Evolutionary conservation across 2,888 invertebrate species (phyloP).

Genomic region (Yponomeuta evonymella): DNA sequence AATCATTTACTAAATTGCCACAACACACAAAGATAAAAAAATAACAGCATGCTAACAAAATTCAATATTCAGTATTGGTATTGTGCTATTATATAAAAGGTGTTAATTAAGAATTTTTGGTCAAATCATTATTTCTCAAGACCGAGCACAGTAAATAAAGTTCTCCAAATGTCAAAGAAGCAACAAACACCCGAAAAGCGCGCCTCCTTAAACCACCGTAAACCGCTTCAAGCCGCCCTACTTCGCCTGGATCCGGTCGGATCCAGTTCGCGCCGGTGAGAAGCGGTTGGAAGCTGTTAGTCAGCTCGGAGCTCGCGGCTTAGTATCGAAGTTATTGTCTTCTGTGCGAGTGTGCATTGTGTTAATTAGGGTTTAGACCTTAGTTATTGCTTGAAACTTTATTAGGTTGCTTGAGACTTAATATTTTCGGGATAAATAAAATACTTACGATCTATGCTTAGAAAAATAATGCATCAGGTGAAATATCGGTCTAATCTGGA

Average conservation of each 20-base stretch:
- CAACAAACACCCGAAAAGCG: not conserved
- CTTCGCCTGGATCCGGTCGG: constrained; percentile 3
- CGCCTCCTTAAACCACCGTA: not conserved
- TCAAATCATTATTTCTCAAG: no score
- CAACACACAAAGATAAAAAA: no score
- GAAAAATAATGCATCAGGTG: no score
- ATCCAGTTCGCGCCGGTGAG: constrained; percentile 1
- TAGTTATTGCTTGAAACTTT: not conserved
- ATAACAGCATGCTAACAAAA: no score
- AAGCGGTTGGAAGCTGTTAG: not conserved
- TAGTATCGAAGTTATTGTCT: constrained; percentile 4
- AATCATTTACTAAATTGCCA: no score
- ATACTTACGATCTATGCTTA: no score
- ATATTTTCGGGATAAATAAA: no score
- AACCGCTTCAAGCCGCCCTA: not conserved
- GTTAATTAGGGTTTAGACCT: not conserved
- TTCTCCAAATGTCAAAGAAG: not conserved
- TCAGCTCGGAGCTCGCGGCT: not conserved
- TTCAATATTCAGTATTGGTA: no score
- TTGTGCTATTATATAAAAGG: no score
- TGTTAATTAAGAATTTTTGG: no score
- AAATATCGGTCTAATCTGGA: no score
- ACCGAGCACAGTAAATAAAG: no score
- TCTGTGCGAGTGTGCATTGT: not conserved
- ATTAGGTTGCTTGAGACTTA: not conserved